A percentile compares a stretch with the other conserved stretches of the same genome.
Conservation (phyloP, 2,888 invertebrate genomes). For the Drosophila gaucha region DNA sequence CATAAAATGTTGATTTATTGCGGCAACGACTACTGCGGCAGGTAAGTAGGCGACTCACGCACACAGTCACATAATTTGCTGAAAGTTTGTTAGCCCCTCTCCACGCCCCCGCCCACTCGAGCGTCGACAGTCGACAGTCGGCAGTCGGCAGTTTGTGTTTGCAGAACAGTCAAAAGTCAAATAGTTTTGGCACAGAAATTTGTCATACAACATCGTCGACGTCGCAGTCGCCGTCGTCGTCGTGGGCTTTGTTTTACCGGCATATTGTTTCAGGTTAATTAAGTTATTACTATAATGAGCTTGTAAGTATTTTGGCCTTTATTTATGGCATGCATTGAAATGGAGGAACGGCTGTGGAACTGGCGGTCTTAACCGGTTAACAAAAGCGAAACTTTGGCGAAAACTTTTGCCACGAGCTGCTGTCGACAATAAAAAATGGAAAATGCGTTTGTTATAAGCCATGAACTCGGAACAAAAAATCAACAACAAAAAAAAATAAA, state of each 20-base stretch:
- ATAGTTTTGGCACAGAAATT: slow-evolving; percentile 81
- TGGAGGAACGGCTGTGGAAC: slow-evolving; percentile 5
- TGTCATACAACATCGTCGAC: slow-evolving; percentile 72
- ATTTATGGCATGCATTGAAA: slow-evolving; percentile 71
- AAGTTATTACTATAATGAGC: slow-evolving; percentile 81
- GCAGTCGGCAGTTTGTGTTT: slow-evolving; percentile 13
- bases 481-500: slow-evolving; percentile 17
- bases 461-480: slow-evolving; percentile 16
- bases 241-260: slow-evolving; percentile 47
- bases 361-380: slow-evolving; percentile 32
- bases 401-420: slow-evolving; percentile 51
- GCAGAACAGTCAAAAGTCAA: slow-evolving; percentile 80
- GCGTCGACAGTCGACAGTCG: slow-evolving; percentile 2
- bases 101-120: slow-evolving; percentile 3
- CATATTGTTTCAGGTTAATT: slow-evolving; percentile 80
- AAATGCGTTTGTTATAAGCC: slow-evolving; percentile 67
- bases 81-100: slow-evolving; percentile 12
- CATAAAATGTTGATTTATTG: slow-evolving; percentile 83
- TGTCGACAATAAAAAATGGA: slow-evolving; percentile 40
- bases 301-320: slow-evolving; percentile 71
- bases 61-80: slow-evolving; percentile 46
- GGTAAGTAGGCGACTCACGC: slow-evolving; percentile 34
- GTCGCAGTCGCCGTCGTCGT: slow-evolving; percentile 26
- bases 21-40: slow-evolving; percentile 57
- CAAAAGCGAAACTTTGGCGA: slow-evolving; percentile 43